Percentiles rank a stretch among this genome's conserved stretches.
Evolutionary conservation across 2,888 invertebrate genomes (phyloP).

Genomic region (Apantesis nais): DNA sequence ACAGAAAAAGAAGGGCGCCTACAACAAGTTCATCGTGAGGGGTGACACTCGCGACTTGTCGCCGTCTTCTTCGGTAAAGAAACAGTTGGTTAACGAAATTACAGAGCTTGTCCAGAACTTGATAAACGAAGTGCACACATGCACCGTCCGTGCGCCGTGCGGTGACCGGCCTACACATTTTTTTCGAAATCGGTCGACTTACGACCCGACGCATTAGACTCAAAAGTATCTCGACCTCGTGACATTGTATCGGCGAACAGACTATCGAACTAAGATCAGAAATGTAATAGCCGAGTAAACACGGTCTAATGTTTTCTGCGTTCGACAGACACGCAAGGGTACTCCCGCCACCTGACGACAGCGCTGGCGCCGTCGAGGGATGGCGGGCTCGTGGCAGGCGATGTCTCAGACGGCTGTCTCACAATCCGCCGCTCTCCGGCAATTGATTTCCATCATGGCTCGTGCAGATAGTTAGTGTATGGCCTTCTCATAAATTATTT

Average conservation of each 20-base stretch:
- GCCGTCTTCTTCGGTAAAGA: too few relatives aligned
- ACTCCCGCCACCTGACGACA: too few relatives aligned
- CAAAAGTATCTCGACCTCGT: neutral
- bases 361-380: neutral
- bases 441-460: neutral
- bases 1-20: too few relatives aligned
- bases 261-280: neutral
- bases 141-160: too few relatives aligned
- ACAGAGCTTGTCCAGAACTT: too few relatives aligned
- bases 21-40: too few relatives aligned
- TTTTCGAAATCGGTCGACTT: neutral
- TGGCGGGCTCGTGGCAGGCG: neutral
- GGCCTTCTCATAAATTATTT: constrained; percentile 1
- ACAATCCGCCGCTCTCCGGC: neutral
- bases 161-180: neutral
- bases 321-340: too few relatives aligned
- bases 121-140: too few relatives aligned
- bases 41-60: too few relatives aligned
- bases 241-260: neutral
- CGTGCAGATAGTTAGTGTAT: neutral
- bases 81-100: too few relatives aligned
- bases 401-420: too few relatives aligned
- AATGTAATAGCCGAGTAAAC: neutral
- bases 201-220: neutral
- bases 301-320: neutral